Evolutionary conservation across 2,888 invertebrate genomes (phyloP), one percentile per base, ranked within the genome.

Genomic region (Neoaliturus tenellus): DNA sequence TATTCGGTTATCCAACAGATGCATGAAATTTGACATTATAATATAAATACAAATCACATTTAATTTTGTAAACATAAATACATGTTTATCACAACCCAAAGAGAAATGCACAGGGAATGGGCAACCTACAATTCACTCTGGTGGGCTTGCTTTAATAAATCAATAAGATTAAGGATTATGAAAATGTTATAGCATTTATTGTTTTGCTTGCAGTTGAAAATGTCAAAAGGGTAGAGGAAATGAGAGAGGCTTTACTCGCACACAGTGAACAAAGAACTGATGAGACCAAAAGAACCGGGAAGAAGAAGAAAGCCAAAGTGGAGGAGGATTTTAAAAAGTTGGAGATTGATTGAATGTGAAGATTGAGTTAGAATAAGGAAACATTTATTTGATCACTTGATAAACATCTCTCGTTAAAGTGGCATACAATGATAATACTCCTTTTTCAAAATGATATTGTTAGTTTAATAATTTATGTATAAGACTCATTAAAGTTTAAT

Each of bases 321-420:
- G 75, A 75, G 39, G 28, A 41, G 8, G 75, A 75, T 25, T 75
- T 75, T 23, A 41, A 48, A 75, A 75, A 75, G n/a, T 25, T 75
- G 48, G 75, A 75, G 39, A 44, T 75, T 8, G 75, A 75, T 48
- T 75, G 35, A 31, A 25, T 28, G 62, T 12, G 14, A 14, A 31
- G 20, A 2, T 23, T 51, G 51, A 51, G 4, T 8, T 39, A 39
- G n/a, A n/a, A n/a, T n/a, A n/a, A n/a, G n/a, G n/a, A n/a, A n/a
- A n/a, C n/a, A n/a, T n/a, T n/a, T n/a, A n/a, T n/a, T n/a, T n/a
- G n/a, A n/a, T n/a, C n/a, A n/a, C n/a, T n/a, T n/a, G n/a, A n/a
- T n/a, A n/a, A n/a, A n/a, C n/a, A n/a, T n/a, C n/a, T n/a, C n/a
- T n/a, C n/a, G 17, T 44, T 17, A 44, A 44, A 44, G 17, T 44